Base-by-base conservation (phyloP, 2,888 invertebrate genomes). In the Eubasilissa splendida region DNA sequence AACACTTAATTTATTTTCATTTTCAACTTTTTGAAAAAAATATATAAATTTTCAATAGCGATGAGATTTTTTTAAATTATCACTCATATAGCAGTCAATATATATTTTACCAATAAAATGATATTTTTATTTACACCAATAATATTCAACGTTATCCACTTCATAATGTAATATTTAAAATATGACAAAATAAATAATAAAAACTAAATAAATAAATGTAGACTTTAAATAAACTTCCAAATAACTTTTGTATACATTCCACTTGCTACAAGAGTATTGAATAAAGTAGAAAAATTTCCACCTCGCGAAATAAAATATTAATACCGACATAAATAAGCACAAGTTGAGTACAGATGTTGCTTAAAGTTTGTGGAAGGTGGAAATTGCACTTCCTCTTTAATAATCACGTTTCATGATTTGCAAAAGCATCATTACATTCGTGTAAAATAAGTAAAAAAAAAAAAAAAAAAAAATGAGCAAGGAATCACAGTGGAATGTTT, bases 171-270 rank as follows among this genome's bases (percentile, higher is more conserved):
- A 31, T 31, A 63, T 63, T 63, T 31, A 63, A 31, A 31, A 63
- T 63, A 22, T 31, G 31, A 60, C 33, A 63, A 63, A 63, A 63
- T 63, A 63, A 63, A 63, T 63, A 63, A 31, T 63, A 63, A 31
- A 63, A 11, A 63, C 60, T 63, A 63, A 63, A 63, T 63, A 63
- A 63, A 63, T 63, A 63, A 63, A 63, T 63, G 60, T 63, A 31
- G 60, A 11, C 31, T 63, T 22, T 63, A 63, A 31, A 63, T 31
- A 14, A 31, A 11, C 11, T 22, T 63, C 33, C 31, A 9, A 63
- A 31, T 4, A 31, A 63, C 60, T 31, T 63, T 31, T 4, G 3
- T 0, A 63, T 22, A 63, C 2, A 11, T 63, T 31, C 31, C 60
- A 31, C 22, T 22, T 31, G 60, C 60, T 63, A 31, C 12, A 31